phyloP scores from a whole-genome alignment of 1,140 invertebrate species.

The Drosophila albomicans region DNA sequence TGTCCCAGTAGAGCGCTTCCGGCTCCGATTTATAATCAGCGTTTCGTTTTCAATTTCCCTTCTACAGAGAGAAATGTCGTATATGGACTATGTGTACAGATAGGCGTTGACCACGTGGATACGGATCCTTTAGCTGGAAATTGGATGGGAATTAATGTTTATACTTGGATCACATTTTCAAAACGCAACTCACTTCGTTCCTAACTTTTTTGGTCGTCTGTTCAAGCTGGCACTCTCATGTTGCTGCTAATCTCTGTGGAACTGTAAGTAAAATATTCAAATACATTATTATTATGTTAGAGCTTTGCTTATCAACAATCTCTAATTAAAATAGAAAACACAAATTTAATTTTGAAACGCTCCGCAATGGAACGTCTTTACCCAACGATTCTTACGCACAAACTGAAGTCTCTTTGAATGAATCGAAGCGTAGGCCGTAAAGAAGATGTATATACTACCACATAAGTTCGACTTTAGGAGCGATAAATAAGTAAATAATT shows the following conservation, averaged over 20 bases:
- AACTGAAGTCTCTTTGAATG: conserved; percentile 68
- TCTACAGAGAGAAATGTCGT: neutral
- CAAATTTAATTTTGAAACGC: neutral
- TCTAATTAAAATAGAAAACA: neutral
- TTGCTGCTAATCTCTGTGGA: conserved; percentile 24
- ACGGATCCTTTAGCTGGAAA: conserved; percentile 3
- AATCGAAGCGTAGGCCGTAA: conserved; percentile 49
- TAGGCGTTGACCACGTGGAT: conserved; percentile 51
- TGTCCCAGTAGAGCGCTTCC: conserved; percentile 70
- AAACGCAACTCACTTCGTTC: conserved; percentile 11
- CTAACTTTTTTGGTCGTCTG: conserved; percentile 1
- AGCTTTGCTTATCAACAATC: conserved; percentile 24
- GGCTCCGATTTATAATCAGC: conserved; percentile 71
- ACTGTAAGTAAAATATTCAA: conserved; percentile 15
- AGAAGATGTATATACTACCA: conserved; percentile 15
- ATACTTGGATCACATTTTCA: too few species aligned
- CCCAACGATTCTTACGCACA: conserved; percentile 73
- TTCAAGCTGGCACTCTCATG: conserved; percentile 20
- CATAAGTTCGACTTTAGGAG: conserved; percentile 43
- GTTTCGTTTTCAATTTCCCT: conserved; percentile 59
- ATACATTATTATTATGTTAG: conserved; percentile 14
- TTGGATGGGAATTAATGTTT: neutral
- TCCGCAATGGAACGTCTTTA: conserved; percentile 47
- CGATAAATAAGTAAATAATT: conserved; percentile 55
- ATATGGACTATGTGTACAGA: neutral